A percentile compares a stretch with the other conserved stretches of the same genome.
These are phyloP conservation scores for Squalus acanthias DNA, from an alignment of 2,797 vertebrate genomes.

Conservation along the genomic window DNA sequence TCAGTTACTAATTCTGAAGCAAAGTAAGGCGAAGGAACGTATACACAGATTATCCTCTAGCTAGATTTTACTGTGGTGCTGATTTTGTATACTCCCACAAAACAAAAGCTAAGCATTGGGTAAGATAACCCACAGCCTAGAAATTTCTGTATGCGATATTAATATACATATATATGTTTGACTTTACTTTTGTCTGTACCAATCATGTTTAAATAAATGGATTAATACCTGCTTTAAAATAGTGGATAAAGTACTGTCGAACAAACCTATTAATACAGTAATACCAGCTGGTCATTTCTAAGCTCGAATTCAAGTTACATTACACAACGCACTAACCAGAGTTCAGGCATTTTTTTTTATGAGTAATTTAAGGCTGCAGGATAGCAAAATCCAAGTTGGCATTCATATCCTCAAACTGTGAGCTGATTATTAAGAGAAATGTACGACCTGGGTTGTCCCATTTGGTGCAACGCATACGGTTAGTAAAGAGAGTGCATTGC, in stretches of 20 bases:
- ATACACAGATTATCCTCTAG: neutral
- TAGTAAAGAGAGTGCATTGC: neutral
- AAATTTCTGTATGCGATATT: neutral
- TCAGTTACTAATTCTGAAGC: neutral
- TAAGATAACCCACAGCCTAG: neutral
- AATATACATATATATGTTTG: neutral
- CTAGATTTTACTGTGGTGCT: neutral
- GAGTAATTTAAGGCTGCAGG: neutral
- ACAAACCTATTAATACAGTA: neutral
- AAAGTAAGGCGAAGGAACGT: neutral
- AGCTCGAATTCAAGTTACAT: neutral
- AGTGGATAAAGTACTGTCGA: neutral
- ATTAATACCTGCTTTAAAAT: neutral
- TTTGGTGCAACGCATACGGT: neutral
- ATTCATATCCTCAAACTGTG: neutral
- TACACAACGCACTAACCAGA: neutral
- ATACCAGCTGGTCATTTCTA: neutral
- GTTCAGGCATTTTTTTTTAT: neutral
- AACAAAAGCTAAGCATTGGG: neutral
- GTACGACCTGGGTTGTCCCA: neutral
- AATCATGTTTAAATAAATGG: neutral
- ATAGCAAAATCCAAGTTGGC: neutral
- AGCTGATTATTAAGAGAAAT: neutral
- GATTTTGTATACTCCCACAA: neutral
- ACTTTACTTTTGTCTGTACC: neutral